A percentile compares a stretch with the other conserved stretches of the same genome.
phyloP scores from a whole-genome alignment of 1,140 invertebrate species.

The Cotesia chilonis region DNA sequence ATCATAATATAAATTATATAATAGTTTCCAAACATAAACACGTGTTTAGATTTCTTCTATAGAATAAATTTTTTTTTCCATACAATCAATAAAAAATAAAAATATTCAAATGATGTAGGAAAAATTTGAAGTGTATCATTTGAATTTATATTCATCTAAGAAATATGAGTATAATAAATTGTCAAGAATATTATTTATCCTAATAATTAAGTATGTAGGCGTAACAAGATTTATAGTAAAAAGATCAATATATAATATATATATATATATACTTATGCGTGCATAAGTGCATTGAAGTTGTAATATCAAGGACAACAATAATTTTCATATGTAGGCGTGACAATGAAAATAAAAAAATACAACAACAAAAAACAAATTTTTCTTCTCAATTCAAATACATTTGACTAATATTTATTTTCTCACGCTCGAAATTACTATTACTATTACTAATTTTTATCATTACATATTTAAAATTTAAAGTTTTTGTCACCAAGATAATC shows the following conservation, averaged over 20 bases:
- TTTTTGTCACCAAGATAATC: too few relatives aligned
- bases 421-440: too few relatives aligned
- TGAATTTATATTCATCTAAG: too few relatives aligned
- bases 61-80: too few relatives aligned
- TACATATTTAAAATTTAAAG: too few relatives aligned
- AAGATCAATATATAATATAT: conserved; percentile 4
- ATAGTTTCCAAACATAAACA: too few relatives aligned
- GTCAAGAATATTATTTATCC: conserved; percentile 7
- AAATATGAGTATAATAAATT: not conserved
- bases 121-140: not conserved
- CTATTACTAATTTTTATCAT: too few relatives aligned
- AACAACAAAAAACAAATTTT: not conserved
- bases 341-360: not conserved
- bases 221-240: conserved; percentile 11
- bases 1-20: too few relatives aligned
- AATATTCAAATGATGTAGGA: not conserved
- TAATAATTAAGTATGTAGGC: conserved; percentile 2
- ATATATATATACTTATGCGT: not conserved
- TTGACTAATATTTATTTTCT: conserved; percentile 3
- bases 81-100: too few relatives aligned
- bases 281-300: too few relatives aligned
- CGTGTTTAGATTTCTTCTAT: too few relatives aligned
- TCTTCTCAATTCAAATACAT: not conserved
- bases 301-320: not conserved
- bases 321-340: not conserved